phyloP scores from a whole-genome alignment of 2,888 invertebrate genomes.

The Vesta saturnalis region DNA sequence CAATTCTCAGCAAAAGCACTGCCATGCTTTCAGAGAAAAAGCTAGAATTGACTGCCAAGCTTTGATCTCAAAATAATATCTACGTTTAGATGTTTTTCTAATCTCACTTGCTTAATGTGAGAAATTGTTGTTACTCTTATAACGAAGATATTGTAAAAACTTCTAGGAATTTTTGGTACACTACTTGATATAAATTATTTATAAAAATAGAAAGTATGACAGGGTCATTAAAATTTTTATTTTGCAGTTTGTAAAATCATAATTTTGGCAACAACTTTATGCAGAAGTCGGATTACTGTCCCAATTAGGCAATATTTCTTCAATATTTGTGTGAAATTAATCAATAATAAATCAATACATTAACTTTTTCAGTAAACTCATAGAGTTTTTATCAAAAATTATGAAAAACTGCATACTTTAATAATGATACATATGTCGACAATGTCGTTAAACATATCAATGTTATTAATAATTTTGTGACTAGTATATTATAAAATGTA shows the following conservation, averaged over 20 bases:
- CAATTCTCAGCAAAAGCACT: constrained; percentile 34
- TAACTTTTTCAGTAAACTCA: background rate
- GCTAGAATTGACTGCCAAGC: constrained; percentile 31
- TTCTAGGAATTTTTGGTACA: constrained; percentile 8
- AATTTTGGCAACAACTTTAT: no score
- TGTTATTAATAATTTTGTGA: constrained; percentile 27
- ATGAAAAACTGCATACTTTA: background rate
- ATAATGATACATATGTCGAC: constrained; percentile 15
- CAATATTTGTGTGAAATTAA: no score
- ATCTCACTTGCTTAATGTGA: no score
- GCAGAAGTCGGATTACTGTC: no score
- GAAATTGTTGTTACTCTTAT: no score
- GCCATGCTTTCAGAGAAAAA: constrained; percentile 27
- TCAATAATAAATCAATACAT: no score
- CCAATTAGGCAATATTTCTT: no score
- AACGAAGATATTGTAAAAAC: background rate
- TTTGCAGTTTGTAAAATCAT: constrained; percentile 9
- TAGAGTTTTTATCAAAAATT: background rate
- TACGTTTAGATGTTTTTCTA: background rate
- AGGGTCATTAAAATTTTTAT: constrained; percentile 16
- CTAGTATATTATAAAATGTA: constrained; percentile 22
- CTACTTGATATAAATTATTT: constrained; percentile 11
- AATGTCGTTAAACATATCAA: constrained; percentile 30
- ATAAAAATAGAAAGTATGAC: constrained; percentile 14
- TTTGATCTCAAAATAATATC: constrained; percentile 29